Conservation (phyloP, 2,797 vertebrate species). For the Anolis apletophallus region DNA sequence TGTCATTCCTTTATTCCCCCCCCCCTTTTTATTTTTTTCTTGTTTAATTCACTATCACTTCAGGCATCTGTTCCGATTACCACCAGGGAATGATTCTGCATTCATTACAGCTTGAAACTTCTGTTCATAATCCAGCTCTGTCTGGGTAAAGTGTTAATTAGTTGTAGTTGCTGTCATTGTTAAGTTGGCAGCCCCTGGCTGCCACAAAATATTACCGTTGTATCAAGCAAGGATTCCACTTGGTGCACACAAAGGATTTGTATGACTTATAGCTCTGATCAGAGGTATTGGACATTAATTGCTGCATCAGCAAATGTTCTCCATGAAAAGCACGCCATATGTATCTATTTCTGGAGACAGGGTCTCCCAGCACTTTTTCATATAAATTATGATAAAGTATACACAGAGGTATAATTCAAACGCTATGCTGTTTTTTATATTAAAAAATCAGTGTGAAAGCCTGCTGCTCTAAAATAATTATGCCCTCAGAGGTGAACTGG, state of each 20-base stretch:
- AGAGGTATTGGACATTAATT: slow-evolving; percentile 24
- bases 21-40: neutral
- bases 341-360: slow-evolving; percentile 41
- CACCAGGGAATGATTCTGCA: slow-evolving; percentile 23
- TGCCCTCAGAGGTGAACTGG: slow-evolving; percentile 1
- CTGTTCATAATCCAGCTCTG: slow-evolving; percentile 38
- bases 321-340: slow-evolving; percentile 17
- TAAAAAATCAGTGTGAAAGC: slow-evolving; percentile 11
- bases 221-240: neutral
- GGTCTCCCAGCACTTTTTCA: slow-evolving; percentile 6
- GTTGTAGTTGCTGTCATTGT: slow-evolving; percentile 40
- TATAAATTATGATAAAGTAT: slow-evolving; percentile 30
- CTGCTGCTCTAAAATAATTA: neutral
- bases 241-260: slow-evolving; percentile 21
- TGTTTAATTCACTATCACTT: slow-evolving; percentile 41
- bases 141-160: slow-evolving; percentile 45
- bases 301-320: slow-evolving; percentile 29
- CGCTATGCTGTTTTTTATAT: neutral
- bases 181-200: slow-evolving; percentile 33
- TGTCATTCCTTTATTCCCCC: neutral
- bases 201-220: slow-evolving; percentile 28
- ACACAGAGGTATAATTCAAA: neutral
- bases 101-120: slow-evolving; percentile 27
- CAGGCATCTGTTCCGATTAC: slow-evolving; percentile 37
- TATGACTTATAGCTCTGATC: slow-evolving; percentile 37